Percentiles rank a stretch among this genome's conserved stretches.
phyloP scores from a whole-genome alignment of 2,797 vertebrate genomes.

The Arctocebus calabarensis region DNA sequence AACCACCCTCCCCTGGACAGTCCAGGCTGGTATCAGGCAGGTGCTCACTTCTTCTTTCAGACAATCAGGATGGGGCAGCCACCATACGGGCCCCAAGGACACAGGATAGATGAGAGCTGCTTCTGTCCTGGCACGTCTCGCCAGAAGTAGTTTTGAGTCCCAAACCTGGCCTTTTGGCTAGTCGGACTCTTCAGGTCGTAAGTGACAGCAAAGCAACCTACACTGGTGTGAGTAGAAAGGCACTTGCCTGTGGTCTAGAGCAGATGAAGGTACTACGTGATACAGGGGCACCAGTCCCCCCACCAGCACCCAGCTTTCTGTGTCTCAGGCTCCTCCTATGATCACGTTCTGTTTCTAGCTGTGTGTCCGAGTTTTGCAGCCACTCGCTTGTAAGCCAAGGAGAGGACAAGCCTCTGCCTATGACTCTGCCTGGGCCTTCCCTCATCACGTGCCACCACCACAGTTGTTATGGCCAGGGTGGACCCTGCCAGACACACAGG shows the following conservation, averaged over 20 bases:
- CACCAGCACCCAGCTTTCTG: rapidly evolving
- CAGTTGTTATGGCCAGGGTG: rapidly evolving
- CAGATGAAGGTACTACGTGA: neutral
- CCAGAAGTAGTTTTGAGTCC: neutral
- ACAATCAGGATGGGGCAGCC: rapidly evolving
- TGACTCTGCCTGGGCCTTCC: neutral
- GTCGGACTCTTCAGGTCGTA: too few species aligned
- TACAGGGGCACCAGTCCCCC: rapidly evolving
- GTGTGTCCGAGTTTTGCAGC: rapidly evolving
- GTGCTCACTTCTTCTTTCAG: rapidly evolving
- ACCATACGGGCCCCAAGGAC: rapidly evolving
- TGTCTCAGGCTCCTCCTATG: neutral
- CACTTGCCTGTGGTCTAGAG: rapidly evolving
- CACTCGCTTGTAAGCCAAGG: neutral
- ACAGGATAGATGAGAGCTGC: rapidly evolving
- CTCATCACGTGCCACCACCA: rapidly evolving
- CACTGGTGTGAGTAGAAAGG: neutral
- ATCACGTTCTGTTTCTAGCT: rapidly evolving
- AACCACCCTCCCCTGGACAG: rapidly evolving
- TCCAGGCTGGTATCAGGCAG: rapidly evolving
- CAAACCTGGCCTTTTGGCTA: neutral
- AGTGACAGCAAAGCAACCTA: neutral
- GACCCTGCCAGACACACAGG: rapidly evolving
- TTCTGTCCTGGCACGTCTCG: neutral
- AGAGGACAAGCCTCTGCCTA: neutral